phyloP scores from a whole-genome alignment of 2,888 invertebrate species.

The Heliconius aoede region DNA sequence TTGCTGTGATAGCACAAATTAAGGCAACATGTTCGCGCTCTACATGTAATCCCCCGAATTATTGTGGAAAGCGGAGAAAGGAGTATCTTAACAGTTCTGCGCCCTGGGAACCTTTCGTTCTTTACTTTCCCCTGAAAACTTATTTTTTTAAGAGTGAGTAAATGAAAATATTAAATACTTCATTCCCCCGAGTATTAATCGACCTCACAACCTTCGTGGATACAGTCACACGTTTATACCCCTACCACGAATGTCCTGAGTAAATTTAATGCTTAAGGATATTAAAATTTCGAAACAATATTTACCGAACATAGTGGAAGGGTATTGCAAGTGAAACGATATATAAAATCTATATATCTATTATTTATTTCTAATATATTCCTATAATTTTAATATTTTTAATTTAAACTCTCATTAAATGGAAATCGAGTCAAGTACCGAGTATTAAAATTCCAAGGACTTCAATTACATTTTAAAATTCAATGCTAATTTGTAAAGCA shows the following conservation, averaged over 20 bases:
- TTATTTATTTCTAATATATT: background rate
- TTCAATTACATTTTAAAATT: background rate
- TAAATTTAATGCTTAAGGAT: too few relatives aligned
- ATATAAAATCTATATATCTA: too few relatives aligned
- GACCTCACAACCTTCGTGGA: too few relatives aligned
- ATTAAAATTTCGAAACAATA: too few relatives aligned
- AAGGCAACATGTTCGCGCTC: background rate
- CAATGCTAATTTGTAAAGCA: background rate
- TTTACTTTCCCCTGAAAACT: too few relatives aligned
- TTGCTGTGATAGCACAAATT: too few relatives aligned
- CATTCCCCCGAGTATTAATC: too few relatives aligned
- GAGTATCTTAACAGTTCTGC: background rate
- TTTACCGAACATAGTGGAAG: background rate
- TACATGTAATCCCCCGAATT: background rate
- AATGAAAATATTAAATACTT: too few relatives aligned
- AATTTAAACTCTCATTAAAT: background rate
- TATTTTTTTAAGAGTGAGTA: too few relatives aligned
- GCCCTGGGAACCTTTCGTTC: too few relatives aligned
- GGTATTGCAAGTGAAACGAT: background rate
- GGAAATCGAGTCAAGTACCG: conserved; percentile 14
- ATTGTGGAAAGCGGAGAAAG: background rate
- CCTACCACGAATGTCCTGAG: too few relatives aligned
- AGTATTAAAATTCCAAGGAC: conserved; percentile 5
- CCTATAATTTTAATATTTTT: background rate
- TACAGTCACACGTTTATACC: too few relatives aligned